Conservation (phyloP, 2,888 invertebrate species). For the Amblyjoppa fuscipennis region DNA sequence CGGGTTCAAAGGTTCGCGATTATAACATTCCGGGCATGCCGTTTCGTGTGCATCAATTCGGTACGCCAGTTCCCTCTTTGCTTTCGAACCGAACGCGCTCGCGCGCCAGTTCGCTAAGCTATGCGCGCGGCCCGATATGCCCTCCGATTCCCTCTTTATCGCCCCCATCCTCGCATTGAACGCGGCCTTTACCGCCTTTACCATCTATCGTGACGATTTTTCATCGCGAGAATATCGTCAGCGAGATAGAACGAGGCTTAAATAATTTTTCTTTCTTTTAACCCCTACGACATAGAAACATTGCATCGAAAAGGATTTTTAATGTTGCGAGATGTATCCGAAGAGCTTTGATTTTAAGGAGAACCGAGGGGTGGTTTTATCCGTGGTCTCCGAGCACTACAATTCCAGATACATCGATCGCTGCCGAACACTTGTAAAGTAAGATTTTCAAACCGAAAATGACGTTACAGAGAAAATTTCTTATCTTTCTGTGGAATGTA, state of each 20-base stretch:
- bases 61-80: conserved; percentile 84
- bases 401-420: not conserved
- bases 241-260: conserved; percentile 8
- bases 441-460: too few relatives aligned
- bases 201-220: conserved; percentile 49
- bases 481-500: too few relatives aligned
- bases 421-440: too few relatives aligned
- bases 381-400: not conserved
- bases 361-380: not conserved
- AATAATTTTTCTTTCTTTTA: not conserved
- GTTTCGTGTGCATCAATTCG: conserved; percentile 85
- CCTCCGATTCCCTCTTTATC: conserved; percentile 30
- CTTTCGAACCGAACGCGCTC: conserved; percentile 50
- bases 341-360: not conserved
- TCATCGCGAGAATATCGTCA: conserved; percentile 31
- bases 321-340: not conserved
- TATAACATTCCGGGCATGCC: conserved; percentile 85
- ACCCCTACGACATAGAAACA: not conserved
- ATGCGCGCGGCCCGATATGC: conserved; percentile 38
- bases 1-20: conserved; percentile 84
- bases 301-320: not conserved
- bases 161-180: not conserved
- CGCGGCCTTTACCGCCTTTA: conserved; percentile 42
- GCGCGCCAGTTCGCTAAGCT: conserved; percentile 20
- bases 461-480: too few relatives aligned